These are phyloP conservation scores for Cichlasoma orientale DNA, from an alignment of 2,797 vertebrate species.

Conservation along the genomic window DNA sequence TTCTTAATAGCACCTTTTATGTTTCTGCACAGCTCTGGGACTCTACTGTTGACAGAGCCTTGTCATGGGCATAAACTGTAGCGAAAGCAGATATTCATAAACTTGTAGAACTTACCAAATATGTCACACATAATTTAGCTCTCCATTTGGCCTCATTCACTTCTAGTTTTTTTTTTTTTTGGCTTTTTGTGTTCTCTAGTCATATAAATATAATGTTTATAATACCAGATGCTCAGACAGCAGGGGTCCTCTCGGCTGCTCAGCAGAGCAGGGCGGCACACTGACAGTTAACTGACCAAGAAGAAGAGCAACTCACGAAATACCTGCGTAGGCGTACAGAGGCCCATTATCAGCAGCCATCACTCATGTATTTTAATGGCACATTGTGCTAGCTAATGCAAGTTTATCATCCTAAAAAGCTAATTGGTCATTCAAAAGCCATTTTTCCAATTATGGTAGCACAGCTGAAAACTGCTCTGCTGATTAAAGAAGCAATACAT, in stretches of 20 bases:
- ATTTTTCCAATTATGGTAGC: background rate
- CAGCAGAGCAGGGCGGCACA: background rate
- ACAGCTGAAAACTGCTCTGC: slow-evolving; percentile 1
- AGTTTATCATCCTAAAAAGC: background rate
- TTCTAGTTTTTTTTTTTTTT: background rate
- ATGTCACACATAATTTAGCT: background rate
- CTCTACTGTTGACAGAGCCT: slow-evolving; percentile 6
- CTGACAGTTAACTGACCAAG: background rate
- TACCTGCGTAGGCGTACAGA: background rate
- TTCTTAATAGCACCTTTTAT: slow-evolving; percentile 58
- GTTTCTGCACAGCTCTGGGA: slow-evolving; percentile 33
- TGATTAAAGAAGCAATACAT: background rate
- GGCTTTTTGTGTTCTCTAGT: background rate
- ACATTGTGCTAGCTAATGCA: background rate
- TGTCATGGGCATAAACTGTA: slow-evolving; percentile 31
- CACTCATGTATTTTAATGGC: background rate
- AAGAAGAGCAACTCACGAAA: background rate
- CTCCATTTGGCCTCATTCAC: background rate
- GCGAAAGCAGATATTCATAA: background rate
- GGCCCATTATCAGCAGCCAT: background rate
- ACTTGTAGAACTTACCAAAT: background rate
- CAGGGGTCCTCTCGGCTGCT: background rate
- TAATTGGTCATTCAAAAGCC: background rate
- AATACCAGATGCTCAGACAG: slow-evolving; percentile 1
- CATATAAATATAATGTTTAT: background rate